phyloP scores from a whole-genome alignment of 2,888 invertebrate species.

The Andrena fulva region DNA sequence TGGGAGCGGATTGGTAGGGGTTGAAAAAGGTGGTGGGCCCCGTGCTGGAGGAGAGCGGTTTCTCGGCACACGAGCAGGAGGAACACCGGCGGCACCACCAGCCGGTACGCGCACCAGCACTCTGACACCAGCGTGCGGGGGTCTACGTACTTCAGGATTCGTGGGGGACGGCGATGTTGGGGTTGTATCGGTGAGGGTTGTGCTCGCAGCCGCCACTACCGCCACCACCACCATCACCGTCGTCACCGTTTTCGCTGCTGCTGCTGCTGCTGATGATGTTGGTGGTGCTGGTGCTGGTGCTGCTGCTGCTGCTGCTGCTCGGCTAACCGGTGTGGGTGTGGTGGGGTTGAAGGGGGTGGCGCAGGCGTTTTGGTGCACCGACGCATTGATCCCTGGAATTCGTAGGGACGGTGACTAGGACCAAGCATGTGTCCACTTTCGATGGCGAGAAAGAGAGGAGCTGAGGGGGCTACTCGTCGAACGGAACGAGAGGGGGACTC shows the following conservation, averaged over 20 bases:
- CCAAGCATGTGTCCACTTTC: constrained; percentile 73
- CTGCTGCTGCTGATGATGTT: background rate
- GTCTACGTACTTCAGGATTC: constrained; percentile 47
- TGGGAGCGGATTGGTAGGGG: background rate
- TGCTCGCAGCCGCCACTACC: constrained; percentile 21
- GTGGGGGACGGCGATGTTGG: constrained; percentile 19
- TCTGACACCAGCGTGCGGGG: constrained; percentile 16
- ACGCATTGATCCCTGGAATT: constrained; percentile 85
- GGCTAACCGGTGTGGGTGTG: constrained; percentile 62
- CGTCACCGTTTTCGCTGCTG: constrained; percentile 12
- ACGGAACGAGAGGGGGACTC: constrained; percentile 44
- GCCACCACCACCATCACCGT: constrained; percentile 11
- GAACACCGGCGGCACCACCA: constrained; percentile 54
- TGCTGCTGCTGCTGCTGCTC: constrained; percentile 64
- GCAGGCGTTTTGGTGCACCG: constrained; percentile 87
- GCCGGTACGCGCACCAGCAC: constrained; percentile 44
- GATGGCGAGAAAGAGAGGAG: constrained; percentile 58
- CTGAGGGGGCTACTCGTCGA: constrained; percentile 44
- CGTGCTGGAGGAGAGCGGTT: constrained; percentile 24
- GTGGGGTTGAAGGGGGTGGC: constrained; percentile 81
- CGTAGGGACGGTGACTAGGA: constrained; percentile 74
- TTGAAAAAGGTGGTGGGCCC: constrained; percentile 22
- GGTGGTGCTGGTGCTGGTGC: constrained; percentile 41
- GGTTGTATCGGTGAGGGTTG: constrained; percentile 35
- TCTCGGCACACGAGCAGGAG: constrained; percentile 48